Base-by-base conservation (phyloP, 2,888 invertebrate species). In the Drosophila lacicola region DNA sequence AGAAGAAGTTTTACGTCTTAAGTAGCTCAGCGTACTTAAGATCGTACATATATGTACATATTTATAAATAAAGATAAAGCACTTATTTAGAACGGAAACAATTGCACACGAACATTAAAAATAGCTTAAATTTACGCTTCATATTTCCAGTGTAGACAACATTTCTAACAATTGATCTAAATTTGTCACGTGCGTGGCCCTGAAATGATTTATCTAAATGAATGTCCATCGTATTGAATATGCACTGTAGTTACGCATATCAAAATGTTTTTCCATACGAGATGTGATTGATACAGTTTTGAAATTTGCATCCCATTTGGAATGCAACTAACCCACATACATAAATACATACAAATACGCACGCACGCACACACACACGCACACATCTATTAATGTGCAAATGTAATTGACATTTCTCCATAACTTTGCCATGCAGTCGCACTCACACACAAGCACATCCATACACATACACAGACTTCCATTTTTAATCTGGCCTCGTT, bases 401-500 rank as follows among this genome's bases (percentile, higher is more conserved):
- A 73, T 45, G 9, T 51, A 50, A 47, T 74, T 68, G 69, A 57
- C 74, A 68, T 74, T 74, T 67, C 66, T 50, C 33, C 54, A 73
- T 45, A 47, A 34, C 17, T 41, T 53, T 39, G 36, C 11, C 58
- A 60, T n/a, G 8, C 29, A 29, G 2, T 8, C 29, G 2, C 29
- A 8, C 29, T 33, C 34, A 45, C 17, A 39, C 36, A 17, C 21
- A 29, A 17, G 46, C n/a, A n/a, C 5, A 42, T 21, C 4, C 19
- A 34, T 17, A 0, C 14, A 21, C 14, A 21, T 37, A 17, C 42
- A 47, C 62, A 55, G 39, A 55, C 65, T 46, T 57, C 39, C 67
- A 66, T 34, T 46, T 68, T 49, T 36, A 60, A 68, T 50, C 49
- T 74, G 71, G 51, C 74, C 71, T 56, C 75, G 69, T 70, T 74